Conservation (phyloP, 2,113 vertebrate genomes). For the Campylomormyrus numenius region DNA sequence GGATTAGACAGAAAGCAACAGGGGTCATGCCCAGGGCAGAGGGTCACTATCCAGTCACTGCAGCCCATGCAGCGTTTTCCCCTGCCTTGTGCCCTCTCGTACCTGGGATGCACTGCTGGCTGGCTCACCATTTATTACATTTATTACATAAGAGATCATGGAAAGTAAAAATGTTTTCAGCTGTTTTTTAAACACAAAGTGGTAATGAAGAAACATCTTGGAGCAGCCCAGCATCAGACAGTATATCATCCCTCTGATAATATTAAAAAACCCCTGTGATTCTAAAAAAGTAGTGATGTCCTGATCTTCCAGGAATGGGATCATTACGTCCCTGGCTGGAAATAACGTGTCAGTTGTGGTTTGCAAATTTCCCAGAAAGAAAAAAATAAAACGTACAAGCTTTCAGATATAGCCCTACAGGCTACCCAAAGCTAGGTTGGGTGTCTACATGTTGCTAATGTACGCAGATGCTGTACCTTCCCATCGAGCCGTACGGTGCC, state of each 20-base stretch:
- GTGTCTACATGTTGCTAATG: background rate
- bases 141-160: background rate
- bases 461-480: slow-evolving; percentile 60
- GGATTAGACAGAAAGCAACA: background rate
- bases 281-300: background rate
- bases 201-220: background rate
- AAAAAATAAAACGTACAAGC: background rate
- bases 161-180: background rate
- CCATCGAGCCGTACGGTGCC: slow-evolving; percentile 72
- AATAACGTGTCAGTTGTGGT: background rate
- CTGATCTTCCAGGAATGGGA: background rate
- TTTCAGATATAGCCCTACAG: slow-evolving; percentile 19
- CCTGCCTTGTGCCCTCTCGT: background rate
- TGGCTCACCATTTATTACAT: too few relatives aligned
- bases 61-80: background rate
- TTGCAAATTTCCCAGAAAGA: slow-evolving; percentile 2
- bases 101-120: background rate
- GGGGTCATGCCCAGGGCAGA: background rate
- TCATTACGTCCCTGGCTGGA: background rate
- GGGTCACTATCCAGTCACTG: background rate
- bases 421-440: background rate
- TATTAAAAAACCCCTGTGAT: background rate
- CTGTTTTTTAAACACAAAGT: background rate
- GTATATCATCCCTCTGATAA: background rate
- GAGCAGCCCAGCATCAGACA: background rate